Percentiles rank a stretch among this genome's conserved stretches.
Evolutionary conservation across 2,113 vertebrate species (phyloP).

Genomic region (Hippoglossus stenolepis): DNA sequence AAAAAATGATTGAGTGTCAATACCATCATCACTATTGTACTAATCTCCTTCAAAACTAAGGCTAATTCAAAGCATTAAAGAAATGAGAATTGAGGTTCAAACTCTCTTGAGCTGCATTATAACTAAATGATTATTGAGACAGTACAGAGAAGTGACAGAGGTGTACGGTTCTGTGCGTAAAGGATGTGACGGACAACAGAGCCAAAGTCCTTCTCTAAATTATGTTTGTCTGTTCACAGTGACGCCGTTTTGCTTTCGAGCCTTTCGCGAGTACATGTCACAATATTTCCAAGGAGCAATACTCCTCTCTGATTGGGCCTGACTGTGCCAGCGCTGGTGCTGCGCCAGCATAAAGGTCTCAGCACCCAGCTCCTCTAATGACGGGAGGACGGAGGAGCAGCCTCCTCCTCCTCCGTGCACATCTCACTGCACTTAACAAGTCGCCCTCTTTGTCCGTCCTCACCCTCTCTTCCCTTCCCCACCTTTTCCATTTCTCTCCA

Average conservation of each 20-base stretch:
- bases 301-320: slow-evolving; percentile 13
- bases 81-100: neutral
- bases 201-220: slow-evolving; percentile 41
- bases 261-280: slow-evolving; percentile 32
- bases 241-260: slow-evolving; percentile 33
- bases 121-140: slow-evolving; percentile 5
- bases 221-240: slow-evolving; percentile 48
- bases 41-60: neutral
- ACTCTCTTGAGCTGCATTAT: slow-evolving; percentile 8
- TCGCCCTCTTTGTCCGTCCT: slow-evolving; percentile 38
- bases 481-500: slow-evolving; percentile 42
- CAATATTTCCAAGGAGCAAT: slow-evolving; percentile 59
- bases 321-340: slow-evolving; percentile 43
- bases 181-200: slow-evolving; percentile 26
- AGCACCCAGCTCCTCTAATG: slow-evolving; percentile 50
- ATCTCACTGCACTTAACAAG: slow-evolving; percentile 36
- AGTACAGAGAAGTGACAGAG: slow-evolving; percentile 14
- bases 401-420: slow-evolving; percentile 12
- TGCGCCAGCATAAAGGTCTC: slow-evolving; percentile 46
- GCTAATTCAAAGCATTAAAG: neutral
- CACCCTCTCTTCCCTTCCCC: slow-evolving; percentile 14
- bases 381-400: slow-evolving; percentile 49
- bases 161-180: slow-evolving; percentile 12
- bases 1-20: neutral
- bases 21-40: neutral